phyloP scores from a whole-genome alignment of 2,113 vertebrate genomes.

The Pteronura brasiliensis region DNA sequence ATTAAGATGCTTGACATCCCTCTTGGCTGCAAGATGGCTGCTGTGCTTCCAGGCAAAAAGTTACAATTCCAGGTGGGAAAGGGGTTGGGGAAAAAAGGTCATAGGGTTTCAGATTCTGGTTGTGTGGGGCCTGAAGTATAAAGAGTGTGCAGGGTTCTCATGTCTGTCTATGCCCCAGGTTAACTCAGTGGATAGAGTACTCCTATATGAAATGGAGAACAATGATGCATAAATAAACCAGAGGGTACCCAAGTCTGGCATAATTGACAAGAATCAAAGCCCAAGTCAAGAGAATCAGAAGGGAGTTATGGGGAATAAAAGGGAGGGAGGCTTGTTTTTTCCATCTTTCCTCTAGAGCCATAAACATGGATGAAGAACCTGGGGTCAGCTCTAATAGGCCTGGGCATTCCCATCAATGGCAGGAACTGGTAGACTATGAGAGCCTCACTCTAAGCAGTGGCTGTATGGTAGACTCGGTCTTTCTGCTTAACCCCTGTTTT shows the following conservation, averaged over 20 bases:
- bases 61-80: neutral
- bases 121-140: neutral
- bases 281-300: neutral
- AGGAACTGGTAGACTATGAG: too few relatives aligned
- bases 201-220: neutral
- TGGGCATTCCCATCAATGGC: neutral
- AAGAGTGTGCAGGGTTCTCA: too few relatives aligned
- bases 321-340: rapidly evolving
- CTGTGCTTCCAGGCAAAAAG: neutral
- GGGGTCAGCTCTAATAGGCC: neutral
- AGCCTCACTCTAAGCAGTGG: neutral
- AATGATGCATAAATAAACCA: neutral
- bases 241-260: neutral
- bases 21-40: neutral
- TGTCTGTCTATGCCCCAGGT: rapidly evolving
- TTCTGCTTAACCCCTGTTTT: neutral
- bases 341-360: neutral
- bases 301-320: neutral
- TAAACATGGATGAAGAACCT: neutral
- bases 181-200: rapidly evolving
- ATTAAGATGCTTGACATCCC: neutral
- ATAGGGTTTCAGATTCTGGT: neutral
- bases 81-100: rapidly evolving
- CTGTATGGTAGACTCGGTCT: neutral
- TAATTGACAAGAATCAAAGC: neutral